Base-by-base conservation (phyloP, 2,797 vertebrate species). In the Psittacula echo region DNA sequence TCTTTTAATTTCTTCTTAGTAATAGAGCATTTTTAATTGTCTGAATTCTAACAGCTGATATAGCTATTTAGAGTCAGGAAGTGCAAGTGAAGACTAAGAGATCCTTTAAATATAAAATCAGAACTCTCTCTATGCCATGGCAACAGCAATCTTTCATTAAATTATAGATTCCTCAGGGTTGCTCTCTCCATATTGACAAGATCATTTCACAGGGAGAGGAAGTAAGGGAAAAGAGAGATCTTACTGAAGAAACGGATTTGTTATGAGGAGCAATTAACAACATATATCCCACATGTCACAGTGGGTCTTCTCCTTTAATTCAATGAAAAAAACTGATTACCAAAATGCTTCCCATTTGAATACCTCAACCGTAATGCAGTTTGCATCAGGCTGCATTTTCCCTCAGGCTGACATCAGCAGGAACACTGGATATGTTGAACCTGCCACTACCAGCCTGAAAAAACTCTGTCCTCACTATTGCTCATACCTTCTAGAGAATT, bases 141-240 rank as follows among this genome's bases (percentile, higher is more conserved):
- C 98, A 98, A 98, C 98, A 85, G 96, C 94, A 96, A 78, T 90
- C 96, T 96, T 95, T 93, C 90, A 73, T 90, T 84, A 93, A 94
- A 89, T 92, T 94, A 90, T 47, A 77, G 83, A 94, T 90, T 92
- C 80, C 78, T 93, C 45, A 54, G 71, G 94, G 95, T 95, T 97
- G 96, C 95, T 91, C 85, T 85, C 76, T 92, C 90, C 91, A 86
- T 95, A 90, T 90, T 93, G 89, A 96, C 79, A 93, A 91, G 85
- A 97, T 92, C 76, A 89, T 95, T 90, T 91, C 37, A 85, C 19
- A 56, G 56, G 79, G 68, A 92, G 92, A 89, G 58, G 77, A 87
- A 75, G 71, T 75, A 93, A 93, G 78, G 76, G 87, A 85, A 93
- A 91, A 81, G 84, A 94, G 82, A 93, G 83, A 93, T 96, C 74